Evolutionary conservation across 2,797 vertebrate species (phyloP).

Genomic region (Pseudotriccus pelzelni): DNA sequence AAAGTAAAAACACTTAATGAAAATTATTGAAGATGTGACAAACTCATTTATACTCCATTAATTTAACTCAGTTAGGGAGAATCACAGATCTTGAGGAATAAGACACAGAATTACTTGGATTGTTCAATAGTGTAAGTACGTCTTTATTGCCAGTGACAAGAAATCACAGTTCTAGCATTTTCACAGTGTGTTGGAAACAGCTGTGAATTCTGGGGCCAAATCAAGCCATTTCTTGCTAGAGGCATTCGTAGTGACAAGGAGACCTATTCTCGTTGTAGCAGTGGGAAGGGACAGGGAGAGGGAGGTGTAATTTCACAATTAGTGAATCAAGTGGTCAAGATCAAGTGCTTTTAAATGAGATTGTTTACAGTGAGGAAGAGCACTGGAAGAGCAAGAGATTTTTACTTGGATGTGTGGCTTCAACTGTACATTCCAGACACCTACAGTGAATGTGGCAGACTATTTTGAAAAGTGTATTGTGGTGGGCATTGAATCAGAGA

Average conservation of each 20-base stretch:
- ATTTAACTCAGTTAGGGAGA: constrained; percentile 57
- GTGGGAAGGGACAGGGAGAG: not conserved
- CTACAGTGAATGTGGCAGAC: not conserved
- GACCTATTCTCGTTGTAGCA: not conserved
- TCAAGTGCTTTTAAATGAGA: not conserved
- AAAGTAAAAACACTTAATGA: constrained; percentile 58
- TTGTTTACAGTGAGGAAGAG: not conserved
- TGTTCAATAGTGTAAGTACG: constrained; percentile 38
- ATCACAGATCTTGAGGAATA: constrained; percentile 42
- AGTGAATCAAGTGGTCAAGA: too few relatives aligned
- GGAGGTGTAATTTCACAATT: not conserved
- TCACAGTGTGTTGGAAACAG: constrained; percentile 7
- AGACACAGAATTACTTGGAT: constrained; percentile 57
- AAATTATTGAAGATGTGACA: constrained; percentile 68
- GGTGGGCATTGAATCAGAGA: not conserved
- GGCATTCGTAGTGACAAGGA: not conserved
- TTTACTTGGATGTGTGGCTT: not conserved
- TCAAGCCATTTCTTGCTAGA: not conserved
- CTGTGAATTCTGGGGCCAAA: not conserved
- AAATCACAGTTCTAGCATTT: constrained; percentile 21
- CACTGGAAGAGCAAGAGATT: not conserved
- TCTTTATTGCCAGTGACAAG: constrained; percentile 50
- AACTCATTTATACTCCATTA: constrained; percentile 63
- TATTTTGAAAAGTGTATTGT: not conserved
- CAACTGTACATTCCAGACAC: not conserved